Base-by-base conservation (phyloP, 2,113 vertebrate genomes). In the Chaenocephalus aceratus region DNA sequence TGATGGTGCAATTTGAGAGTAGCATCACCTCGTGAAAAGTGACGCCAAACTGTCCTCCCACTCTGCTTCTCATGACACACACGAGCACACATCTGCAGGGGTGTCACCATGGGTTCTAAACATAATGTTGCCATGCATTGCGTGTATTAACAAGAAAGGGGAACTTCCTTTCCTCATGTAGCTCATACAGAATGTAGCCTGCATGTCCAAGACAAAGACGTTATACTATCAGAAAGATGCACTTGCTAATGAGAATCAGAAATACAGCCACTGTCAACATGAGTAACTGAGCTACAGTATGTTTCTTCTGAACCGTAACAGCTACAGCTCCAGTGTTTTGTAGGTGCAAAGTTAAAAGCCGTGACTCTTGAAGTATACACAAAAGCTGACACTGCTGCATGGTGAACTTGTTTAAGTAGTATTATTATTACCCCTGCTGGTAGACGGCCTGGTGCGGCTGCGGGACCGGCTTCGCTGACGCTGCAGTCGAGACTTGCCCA, bases 391-490 rank as follows among this genome's bases (percentile, higher is more conserved):
- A 57, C n/a, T 81, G 53, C 67, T 72, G 84, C 66, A 51, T 61
- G 14, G 16, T 57, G 10, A 70, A 79, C 57, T 83, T 71, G 78
- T 76, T 79, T 34, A 4, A 73, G 65, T 3, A 72, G 68, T 80
- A 58, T 86, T 87, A 58, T 86, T 87, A 91, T 95, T 97, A 98
- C 97, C 97, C 96, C 95, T 94, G 86, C 59, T 94, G 81, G 86
- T 78, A 8, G 96, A 84, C 16, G 96, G 95, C 93, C 98, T 95
- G 91, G 88, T 97, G 89, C 98, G 97, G 92, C 97, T 98, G 89
- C 97, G 96, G 81, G 98, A 99, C 85, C 97, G 91, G 93, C 98
- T 98, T 21, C 97, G 96, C 92, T 98, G 98, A 85, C 98, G 95
- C 95, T 98, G 97, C 75, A 98, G 96, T 80, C 97, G 94, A 36